These are phyloP conservation scores for Tachina fera DNA, from an alignment of 2,888 invertebrate species.

Conservation along the genomic window DNA sequence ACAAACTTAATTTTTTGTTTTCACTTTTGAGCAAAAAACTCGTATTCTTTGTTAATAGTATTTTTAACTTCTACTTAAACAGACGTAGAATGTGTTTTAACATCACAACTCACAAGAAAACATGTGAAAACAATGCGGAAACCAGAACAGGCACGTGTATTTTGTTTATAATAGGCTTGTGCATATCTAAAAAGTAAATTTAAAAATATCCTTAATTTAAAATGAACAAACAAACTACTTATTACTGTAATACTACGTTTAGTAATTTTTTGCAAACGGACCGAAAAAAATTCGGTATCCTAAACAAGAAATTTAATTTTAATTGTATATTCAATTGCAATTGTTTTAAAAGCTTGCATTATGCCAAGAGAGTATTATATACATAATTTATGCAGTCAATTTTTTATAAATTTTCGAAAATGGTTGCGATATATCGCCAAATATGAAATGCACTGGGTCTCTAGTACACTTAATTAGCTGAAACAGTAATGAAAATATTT, in stretches of 20 bases:
- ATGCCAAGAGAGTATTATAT: background rate
- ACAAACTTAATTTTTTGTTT: too few species aligned
- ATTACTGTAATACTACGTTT: conserved; percentile 8
- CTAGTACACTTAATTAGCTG: conserved; percentile 60
- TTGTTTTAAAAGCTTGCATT: background rate
- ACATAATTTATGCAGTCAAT: conserved; percentile 51
- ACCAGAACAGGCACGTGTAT: too few species aligned
- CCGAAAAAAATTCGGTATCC: background rate
- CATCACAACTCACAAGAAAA: too few species aligned
- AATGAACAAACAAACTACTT: conserved; percentile 13
- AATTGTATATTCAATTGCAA: background rate
- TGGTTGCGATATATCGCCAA: conserved; percentile 66
- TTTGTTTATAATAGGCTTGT: conserved; percentile 5
- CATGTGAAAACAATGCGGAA: too few species aligned
- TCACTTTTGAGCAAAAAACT: too few species aligned
- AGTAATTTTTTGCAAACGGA: background rate
- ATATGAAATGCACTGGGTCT: conserved; percentile 57
- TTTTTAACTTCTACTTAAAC: too few species aligned
- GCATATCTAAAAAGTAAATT: background rate
- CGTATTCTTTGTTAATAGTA: too few species aligned
- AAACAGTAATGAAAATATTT: conserved; percentile 51
- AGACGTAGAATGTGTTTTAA: too few species aligned
- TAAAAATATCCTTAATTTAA: background rate
- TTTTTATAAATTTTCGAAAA: conserved; percentile 67
- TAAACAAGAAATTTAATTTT: background rate